A percentile compares a stretch with the other conserved stretches of the same genome.
Conservation (phyloP, 2,113 vertebrate genomes). For the Zosterops japonicus region DNA sequence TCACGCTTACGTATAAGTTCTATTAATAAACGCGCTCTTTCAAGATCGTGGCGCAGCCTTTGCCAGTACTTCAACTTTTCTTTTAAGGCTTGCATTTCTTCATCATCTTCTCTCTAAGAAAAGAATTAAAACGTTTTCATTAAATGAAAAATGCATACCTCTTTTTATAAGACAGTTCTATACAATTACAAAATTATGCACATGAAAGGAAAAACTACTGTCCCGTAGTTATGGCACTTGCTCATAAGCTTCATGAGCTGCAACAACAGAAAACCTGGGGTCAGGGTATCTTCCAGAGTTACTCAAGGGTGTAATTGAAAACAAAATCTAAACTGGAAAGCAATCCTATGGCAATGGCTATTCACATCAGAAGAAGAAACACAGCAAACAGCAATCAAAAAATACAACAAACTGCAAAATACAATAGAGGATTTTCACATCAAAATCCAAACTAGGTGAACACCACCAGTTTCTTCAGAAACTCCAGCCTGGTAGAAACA, state of each 20-base stretch:
- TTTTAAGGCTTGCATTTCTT: conserved; percentile 90
- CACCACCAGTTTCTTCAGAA: neutral
- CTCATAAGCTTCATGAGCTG: neutral
- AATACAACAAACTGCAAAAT: neutral
- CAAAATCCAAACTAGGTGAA: neutral
- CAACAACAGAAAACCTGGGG: neutral
- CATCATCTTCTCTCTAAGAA: conserved; percentile 84
- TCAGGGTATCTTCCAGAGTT: neutral
- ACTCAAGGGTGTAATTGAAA: neutral
- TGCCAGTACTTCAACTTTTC: conserved; percentile 97
- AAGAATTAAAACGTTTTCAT: neutral
- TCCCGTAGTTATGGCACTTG: neutral
- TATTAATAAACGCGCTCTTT: conserved; percentile 89
- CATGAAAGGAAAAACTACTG: neutral
- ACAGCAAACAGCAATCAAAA: neutral
- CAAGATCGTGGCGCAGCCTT: conserved; percentile 91
- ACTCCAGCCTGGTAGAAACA: neutral
- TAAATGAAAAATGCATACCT: neutral
- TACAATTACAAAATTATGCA: neutral
- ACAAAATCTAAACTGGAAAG: neutral
- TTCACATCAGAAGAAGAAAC: neutral
- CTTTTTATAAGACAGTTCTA: neutral
- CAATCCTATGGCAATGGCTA: neutral
- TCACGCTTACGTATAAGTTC: conserved; percentile 96
- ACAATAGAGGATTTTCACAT: neutral